Base-by-base conservation (phyloP, 2,797 vertebrate species). In the Alauda arvensis region DNA sequence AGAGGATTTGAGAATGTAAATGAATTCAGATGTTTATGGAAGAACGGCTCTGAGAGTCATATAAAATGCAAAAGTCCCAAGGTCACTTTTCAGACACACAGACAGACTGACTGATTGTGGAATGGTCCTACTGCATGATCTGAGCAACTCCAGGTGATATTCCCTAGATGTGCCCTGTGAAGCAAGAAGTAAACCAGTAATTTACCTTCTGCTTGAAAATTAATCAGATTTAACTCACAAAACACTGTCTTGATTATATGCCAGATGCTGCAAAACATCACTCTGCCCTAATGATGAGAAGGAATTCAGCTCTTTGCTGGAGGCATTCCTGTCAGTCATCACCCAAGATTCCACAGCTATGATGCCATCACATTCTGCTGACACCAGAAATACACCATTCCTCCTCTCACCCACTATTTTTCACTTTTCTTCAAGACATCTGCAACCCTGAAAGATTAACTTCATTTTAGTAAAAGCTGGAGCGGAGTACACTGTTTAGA, bases 291-390 rank as follows among this genome's bases (percentile, higher is more conserved):
- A 91, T 55, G 75, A 85, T 0, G 7, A 63, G 66, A 74, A 85
- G 49, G 68, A 53, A 84, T 42, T 56, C 34, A 71, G 78, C 59
- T 68, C 48, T 67, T 66, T 75, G 83, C 88, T 88, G 72, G 51
- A 92, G 72, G 92, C 42, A 0, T 49, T 93, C 83, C 70, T 69
- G 62, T 85, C 46, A 71, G 49, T 63, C 62, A 72, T 12, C 68
- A 79, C 52, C 72, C 39, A 68, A 77, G 67, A 94, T 94, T 93
- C 88, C 92, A 92, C 52, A 85, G 66, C 48, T 88, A 11, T 91
- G 91, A 94, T 24, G 55, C 72, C 83, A 84, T 42, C 40, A 45
- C 59, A 15, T 71, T 82, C 72, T 88, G 81, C 83, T 92, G 69
- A 92, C 78, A 88, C 40, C 19, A 86, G 46, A 86, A 82, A 80